These are phyloP conservation scores for Clarias laeviceps DNA, from an alignment of 2,797 vertebrate genomes.

Conservation along the genomic window DNA sequence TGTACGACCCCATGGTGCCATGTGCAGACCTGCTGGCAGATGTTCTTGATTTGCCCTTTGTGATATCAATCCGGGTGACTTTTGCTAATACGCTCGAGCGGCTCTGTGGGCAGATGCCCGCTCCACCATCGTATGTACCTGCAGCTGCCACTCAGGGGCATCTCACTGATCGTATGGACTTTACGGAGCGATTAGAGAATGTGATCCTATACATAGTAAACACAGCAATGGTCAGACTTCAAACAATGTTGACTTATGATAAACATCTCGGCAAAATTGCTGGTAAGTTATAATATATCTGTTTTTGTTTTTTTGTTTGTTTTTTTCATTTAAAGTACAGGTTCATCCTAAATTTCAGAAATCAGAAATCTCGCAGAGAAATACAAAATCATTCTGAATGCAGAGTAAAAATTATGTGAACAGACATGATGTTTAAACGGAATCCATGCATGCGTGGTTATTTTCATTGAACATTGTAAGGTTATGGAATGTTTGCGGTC, in stretches of 20 bases:
- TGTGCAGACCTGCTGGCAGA: conserved; percentile 54
- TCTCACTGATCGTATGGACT: conserved; percentile 76
- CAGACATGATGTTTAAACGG: too few relatives aligned
- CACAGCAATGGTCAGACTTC: neutral
- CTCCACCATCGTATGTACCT: conserved; percentile 72
- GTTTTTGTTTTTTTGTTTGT: too few relatives aligned
- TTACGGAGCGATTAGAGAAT: conserved; percentile 75
- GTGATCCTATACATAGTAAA: conserved; percentile 62
- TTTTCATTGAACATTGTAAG: too few relatives aligned
- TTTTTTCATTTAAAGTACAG: too few relatives aligned
- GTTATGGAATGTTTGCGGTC: too few relatives aligned
- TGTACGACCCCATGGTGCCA: conserved; percentile 57
- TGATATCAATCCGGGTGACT: conserved; percentile 72
- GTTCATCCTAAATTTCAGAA: too few relatives aligned
- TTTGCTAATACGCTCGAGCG: conserved; percentile 75
- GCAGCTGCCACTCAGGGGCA: conserved; percentile 64
- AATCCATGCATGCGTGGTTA: too few relatives aligned
- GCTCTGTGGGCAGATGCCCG: conserved; percentile 77
- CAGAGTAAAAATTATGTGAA: too few relatives aligned
- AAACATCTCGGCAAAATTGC: conserved; percentile 70
- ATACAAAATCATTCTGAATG: too few relatives aligned
- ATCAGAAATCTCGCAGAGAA: too few relatives aligned
- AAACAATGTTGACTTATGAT: conserved; percentile 56
- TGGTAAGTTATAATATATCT: conserved; percentile 66
- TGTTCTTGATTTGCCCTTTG: conserved; percentile 71